These are phyloP conservation scores for Diachasmimorpha longicaudata DNA, from an alignment of 1,140 invertebrate species.

Conservation along the genomic window DNA sequence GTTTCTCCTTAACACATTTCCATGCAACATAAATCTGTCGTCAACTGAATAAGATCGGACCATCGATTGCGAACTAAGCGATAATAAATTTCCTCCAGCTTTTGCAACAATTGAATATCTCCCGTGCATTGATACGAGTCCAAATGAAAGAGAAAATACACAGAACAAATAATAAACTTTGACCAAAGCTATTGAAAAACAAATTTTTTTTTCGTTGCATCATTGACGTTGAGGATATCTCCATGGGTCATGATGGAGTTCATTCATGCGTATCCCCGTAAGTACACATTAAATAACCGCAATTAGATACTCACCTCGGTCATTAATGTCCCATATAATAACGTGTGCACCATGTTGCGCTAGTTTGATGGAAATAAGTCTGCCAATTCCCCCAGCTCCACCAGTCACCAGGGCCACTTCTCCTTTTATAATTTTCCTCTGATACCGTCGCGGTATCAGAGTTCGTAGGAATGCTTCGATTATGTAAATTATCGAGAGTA, in stretches of 20 bases:
- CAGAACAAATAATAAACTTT: not conserved
- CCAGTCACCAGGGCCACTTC: constrained; percentile 88
- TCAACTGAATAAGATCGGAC: not conserved
- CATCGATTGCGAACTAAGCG: not conserved
- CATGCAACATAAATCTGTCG: not conserved
- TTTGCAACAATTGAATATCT: not conserved
- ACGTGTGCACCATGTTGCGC: constrained; percentile 80
- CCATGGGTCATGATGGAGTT: not conserved
- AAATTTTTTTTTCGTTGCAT: not conserved
- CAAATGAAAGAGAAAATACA: not conserved
- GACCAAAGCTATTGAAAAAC: not conserved
- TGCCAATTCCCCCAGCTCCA: constrained; percentile 87
- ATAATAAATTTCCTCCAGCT: not conserved
- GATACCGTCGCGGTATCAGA: constrained; percentile 60
- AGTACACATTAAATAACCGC: not conserved
- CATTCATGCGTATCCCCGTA: not conserved
- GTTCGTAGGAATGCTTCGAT: constrained; percentile 53
- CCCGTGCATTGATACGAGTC: not conserved
- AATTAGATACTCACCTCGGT: constrained; percentile 68
- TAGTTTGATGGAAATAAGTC: constrained; percentile 79
- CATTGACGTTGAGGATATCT: not conserved
- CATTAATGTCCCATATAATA: constrained; percentile 92
- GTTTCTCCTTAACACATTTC: not conserved
- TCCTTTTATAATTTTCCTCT: constrained; percentile 68
- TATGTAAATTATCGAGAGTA: constrained; percentile 47